These are phyloP conservation scores for Limnephilus lunatus DNA, from an alignment of 2,888 invertebrate species.

Conservation along the genomic window DNA sequence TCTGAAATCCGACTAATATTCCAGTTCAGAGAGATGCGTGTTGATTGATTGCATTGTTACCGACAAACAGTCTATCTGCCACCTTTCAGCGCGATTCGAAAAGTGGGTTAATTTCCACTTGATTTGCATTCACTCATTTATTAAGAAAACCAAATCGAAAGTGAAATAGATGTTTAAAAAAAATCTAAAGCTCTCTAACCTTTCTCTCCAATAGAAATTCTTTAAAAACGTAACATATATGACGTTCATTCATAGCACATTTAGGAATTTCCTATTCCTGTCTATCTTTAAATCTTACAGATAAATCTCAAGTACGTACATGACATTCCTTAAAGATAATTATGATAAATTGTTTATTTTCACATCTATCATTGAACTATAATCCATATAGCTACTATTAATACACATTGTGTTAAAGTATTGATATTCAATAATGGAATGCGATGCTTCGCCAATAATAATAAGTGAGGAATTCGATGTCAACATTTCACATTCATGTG, in stretches of 20 bases:
- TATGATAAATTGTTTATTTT: not conserved
- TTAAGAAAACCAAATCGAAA: no score
- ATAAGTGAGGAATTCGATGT: not conserved
- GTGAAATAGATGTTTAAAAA: no score
- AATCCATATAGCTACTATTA: not conserved
- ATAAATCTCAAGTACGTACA: not conserved
- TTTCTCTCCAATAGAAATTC: not conserved
- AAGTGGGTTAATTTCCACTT: no score
- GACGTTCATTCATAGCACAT: not conserved
- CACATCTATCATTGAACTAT: not conserved
- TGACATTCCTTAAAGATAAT: not conserved
- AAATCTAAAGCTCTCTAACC: not conserved
- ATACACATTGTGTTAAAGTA: not conserved
- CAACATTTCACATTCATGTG: not conserved
- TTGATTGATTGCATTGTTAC: no score
- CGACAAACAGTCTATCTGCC: no score
- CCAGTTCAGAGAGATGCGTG: no score
- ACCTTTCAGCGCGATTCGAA: no score
- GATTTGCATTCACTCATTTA: no score
- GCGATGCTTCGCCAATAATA: not conserved
- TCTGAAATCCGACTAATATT: no score
- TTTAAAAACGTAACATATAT: not conserved
- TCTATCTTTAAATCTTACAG: not conserved
- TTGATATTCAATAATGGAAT: not conserved
- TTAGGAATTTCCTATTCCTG: not conserved